Conservation (phyloP, 1,140 invertebrate species). For the Polyergus mexicanus region DNA sequence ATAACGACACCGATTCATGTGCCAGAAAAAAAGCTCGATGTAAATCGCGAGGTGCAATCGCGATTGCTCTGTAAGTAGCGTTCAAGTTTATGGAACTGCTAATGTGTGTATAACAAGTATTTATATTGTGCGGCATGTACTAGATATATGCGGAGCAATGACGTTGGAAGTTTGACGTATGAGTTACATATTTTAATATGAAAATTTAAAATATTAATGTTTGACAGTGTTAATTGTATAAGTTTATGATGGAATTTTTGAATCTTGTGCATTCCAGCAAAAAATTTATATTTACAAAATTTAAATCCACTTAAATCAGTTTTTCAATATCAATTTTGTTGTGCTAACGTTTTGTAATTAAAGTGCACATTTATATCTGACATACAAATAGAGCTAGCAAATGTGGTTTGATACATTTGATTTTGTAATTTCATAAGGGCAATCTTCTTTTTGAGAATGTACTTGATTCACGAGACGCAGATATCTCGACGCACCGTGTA, state of each 20-base stretch:
- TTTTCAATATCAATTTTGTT: too few relatives aligned
- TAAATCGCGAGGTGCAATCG: conserved; percentile 32
- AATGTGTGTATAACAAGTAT: conserved; percentile 5
- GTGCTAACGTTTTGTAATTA: too few relatives aligned
- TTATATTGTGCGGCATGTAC: neutral
- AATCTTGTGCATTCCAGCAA: neutral
- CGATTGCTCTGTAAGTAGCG: conserved; percentile 3
- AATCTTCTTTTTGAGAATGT: neutral
- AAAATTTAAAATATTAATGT: neutral
- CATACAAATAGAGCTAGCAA: neutral
- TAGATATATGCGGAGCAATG: neutral
- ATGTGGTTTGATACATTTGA: conserved; percentile 15
- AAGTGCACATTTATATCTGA: neutral
- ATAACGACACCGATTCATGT: conserved; percentile 18
- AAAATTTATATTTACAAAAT: too few relatives aligned
- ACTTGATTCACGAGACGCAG: conserved; percentile 34
- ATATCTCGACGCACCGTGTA: conserved; percentile 36
- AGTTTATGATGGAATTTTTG: neutral
- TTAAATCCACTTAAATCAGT: too few relatives aligned
- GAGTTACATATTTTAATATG: neutral
- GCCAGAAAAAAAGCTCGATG: conserved; percentile 34
- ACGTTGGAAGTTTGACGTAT: neutral
- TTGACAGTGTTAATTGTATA: neutral
- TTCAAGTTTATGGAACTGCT: conserved; percentile 27
- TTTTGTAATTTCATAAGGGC: neutral